These are phyloP conservation scores for Takifugu ocellatus DNA, from an alignment of 2,797 vertebrate species.

Conservation along the genomic window DNA sequence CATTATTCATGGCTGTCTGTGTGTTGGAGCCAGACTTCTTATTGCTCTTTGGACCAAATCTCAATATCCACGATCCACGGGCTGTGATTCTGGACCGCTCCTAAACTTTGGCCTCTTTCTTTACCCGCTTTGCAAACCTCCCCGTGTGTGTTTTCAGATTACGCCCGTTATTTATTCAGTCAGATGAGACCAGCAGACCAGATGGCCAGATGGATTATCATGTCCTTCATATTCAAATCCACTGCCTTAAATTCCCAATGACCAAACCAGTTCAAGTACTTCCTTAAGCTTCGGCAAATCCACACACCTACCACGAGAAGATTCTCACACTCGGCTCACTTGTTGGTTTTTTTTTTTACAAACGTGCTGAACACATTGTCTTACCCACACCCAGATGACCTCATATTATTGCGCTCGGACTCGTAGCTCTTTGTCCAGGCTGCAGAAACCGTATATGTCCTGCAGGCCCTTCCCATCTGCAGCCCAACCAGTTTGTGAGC, in stretches of 20 bases:
- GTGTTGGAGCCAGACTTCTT: slow-evolving; percentile 65
- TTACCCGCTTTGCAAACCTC: slow-evolving; percentile 51
- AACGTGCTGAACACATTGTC: slow-evolving; percentile 50
- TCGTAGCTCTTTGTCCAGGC: slow-evolving; percentile 69
- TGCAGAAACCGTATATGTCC: slow-evolving; percentile 75
- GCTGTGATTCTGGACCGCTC: slow-evolving; percentile 38
- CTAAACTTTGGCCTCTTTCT: slow-evolving; percentile 65
- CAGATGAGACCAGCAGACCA: slow-evolving; percentile 74
- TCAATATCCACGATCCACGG: slow-evolving; percentile 62
- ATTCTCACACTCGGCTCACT: slow-evolving; percentile 45
- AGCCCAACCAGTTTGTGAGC: slow-evolving; percentile 72
- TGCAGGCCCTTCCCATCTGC: slow-evolving; percentile 79
- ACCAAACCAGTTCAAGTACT: slow-evolving; percentile 67
- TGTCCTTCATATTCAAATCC: slow-evolving; percentile 81
- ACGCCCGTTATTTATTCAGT: slow-evolving; percentile 76
- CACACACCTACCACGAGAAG: slow-evolving; percentile 34
- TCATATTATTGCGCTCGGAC: slow-evolving; percentile 56
- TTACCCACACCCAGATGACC: slow-evolving; percentile 61
- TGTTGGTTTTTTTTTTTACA: slow-evolving; percentile 12
- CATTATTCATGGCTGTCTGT: slow-evolving; percentile 73
- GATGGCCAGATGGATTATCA: slow-evolving; percentile 80
- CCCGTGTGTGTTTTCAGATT: slow-evolving; percentile 78
- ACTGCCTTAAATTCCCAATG: slow-evolving; percentile 67
- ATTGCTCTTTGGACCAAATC: slow-evolving; percentile 79
- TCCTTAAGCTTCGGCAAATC: slow-evolving; percentile 45